Evolutionary conservation across 1,140 invertebrate species (phyloP), one percentile per base, ranked within the genome.

Genomic region (Ceratina japonica): DNA sequence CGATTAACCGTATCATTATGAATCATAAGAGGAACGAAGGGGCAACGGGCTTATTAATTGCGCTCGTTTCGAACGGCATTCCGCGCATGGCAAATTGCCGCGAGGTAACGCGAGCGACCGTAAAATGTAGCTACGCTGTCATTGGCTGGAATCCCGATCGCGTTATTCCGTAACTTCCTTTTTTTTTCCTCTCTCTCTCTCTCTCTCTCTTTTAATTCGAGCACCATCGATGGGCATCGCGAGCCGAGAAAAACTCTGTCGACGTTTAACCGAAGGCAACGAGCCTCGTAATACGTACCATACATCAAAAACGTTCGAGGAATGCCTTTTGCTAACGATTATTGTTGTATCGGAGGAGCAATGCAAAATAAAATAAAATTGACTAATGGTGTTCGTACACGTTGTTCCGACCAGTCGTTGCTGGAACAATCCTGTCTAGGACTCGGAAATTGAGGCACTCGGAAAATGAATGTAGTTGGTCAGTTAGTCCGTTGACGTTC

Each of bases 1-100:
- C 62, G 63, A 63, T 81, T 77, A 54, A 82, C 64, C 72, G 59
- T 71, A 81, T 81, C 61, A 80, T 76, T 76, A 71, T 71, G 44
- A 56, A 71, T 78, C 80, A 56, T 79, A 75, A 76, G 51, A 52
- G 20, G 27, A 37, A 37, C 58, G 27, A 51, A 20, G 44, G n/a
- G 44, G n/a, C 59, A 52, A 52, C 4, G 31, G 44, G 69, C 64
- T 82, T 76, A 71, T 82, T 76, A 71, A 82, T 81, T 81, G 52
- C 49, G 18, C 52, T 44, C 64, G 54, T 70, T 82, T 44, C 20
- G 24, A 22, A 51, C 79, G 71, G 49, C 44, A 52, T 68, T 68
- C 58, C 49, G 61, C 44, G 59, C 24, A 68, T 24, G 69, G 69
- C 66, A 82, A 82, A 82, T 70, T 80, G 65, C 71, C 62, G 58